These are phyloP conservation scores for Tipula lateralis DNA, from an alignment of 2,888 invertebrate species.

Conservation along the genomic window DNA sequence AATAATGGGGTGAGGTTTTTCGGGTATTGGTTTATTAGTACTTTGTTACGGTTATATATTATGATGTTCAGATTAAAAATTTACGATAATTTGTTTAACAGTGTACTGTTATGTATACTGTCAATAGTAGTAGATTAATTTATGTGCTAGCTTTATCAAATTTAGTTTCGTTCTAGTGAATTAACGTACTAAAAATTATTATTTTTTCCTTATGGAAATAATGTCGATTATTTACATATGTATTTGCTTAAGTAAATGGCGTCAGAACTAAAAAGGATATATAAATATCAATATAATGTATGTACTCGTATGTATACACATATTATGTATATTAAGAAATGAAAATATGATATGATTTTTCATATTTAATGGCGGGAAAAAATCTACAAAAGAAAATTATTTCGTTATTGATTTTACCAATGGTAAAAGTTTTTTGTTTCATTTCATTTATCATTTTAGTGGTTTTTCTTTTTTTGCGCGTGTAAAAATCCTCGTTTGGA, in stretches of 20 bases:
- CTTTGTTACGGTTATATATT: conserved; percentile 2
- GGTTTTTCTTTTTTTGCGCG: conserved; percentile 2
- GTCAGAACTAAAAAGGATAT: background rate
- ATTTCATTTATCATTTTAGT: conserved; percentile 11
- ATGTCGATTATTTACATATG: background rate
- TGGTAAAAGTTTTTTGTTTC: background rate
- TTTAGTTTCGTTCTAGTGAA: background rate
- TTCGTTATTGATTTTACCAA: conserved; percentile 1
- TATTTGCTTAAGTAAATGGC: background rate
- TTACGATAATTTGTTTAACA: background rate
- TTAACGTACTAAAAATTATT: background rate
- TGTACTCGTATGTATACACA: background rate
- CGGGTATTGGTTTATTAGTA: conserved; percentile 15
- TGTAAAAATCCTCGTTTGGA: background rate
- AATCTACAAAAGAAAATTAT: background rate
- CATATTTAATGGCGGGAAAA: conserved; percentile 1
- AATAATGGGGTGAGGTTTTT: background rate
- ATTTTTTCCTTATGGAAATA: background rate
- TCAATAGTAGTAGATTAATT: background rate
- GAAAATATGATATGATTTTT: conserved; percentile 15
- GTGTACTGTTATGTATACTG: background rate
- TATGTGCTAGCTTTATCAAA: background rate
- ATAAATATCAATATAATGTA: background rate
- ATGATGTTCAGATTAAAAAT: conserved; percentile 3
- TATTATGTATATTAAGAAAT: background rate